Evolutionary conservation across 2,113 vertebrate species (phyloP).

Genomic region (Diphyllodes magnificus): DNA sequence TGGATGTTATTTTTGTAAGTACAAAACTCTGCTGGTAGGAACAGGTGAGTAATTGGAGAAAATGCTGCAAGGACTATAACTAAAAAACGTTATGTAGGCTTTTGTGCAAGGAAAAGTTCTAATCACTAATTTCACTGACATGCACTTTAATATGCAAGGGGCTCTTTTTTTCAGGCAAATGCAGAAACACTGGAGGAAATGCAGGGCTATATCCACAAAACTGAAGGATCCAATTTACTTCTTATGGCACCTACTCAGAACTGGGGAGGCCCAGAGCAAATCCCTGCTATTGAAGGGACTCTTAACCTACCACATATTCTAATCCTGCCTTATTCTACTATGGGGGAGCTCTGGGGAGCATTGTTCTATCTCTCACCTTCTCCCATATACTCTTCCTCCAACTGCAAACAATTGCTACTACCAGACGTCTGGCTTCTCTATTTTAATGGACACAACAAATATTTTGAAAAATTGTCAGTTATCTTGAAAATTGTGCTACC

Average conservation of each 20-base stretch:
- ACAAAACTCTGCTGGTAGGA: not conserved
- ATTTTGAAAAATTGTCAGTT: not conserved
- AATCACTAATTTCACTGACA: not conserved
- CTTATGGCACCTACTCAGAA: not conserved
- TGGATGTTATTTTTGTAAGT: not conserved
- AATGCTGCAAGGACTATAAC: not conserved
- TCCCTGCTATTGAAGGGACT: not conserved
- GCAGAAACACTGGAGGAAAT: not conserved
- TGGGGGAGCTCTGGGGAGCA: rapidly evolving
- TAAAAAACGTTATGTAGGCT: not conserved
- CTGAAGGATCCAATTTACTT: not conserved
- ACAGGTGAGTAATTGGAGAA: not conserved
- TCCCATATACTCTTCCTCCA: not conserved
- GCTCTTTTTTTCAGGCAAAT: not conserved
- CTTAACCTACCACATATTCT: not conserved
- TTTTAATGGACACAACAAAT: not conserved
- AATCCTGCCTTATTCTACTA: not conserved
- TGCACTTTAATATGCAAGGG: not conserved
- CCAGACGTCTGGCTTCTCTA: not conserved
- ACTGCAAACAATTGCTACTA: not conserved
- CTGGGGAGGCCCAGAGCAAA: not conserved
- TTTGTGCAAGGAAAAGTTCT: not conserved
- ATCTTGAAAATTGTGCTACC: not conserved
- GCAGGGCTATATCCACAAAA: not conserved
- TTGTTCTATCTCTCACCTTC: not conserved